A percentile compares a stretch with the other conserved stretches of the same genome.
phyloP scores from a whole-genome alignment of 2,113 vertebrate species.

The Helogale parvula region DNA sequence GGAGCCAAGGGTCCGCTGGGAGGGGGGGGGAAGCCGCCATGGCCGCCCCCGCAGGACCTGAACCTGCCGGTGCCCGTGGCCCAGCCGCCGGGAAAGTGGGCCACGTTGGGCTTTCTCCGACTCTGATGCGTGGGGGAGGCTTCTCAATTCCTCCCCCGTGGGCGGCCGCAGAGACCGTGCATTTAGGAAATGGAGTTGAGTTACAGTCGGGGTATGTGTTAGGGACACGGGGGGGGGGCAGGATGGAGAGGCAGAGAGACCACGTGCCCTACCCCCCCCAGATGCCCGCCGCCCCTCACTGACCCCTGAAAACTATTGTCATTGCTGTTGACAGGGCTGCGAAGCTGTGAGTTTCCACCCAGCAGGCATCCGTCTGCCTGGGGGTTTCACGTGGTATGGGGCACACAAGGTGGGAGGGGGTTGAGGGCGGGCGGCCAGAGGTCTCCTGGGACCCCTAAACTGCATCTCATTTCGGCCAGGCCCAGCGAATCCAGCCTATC shows the following conservation, averaged over 20 bases:
- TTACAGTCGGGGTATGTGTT: too few relatives aligned
- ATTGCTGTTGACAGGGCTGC: conserved; percentile 3
- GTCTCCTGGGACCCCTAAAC: background rate
- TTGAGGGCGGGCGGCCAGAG: background rate
- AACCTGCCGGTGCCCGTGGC: background rate
- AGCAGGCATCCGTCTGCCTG: background rate
- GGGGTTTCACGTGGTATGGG: background rate
- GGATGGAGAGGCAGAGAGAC: too few relatives aligned
- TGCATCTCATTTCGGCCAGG: rapidly evolving
- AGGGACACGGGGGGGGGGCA: background rate
- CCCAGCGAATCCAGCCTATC: too few relatives aligned
- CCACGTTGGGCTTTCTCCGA: rapidly evolving
- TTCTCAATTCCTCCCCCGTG: background rate
- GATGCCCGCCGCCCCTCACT: background rate
- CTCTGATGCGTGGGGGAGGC: background rate
- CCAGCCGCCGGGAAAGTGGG: background rate
- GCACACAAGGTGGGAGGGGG: background rate
- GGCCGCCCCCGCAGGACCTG: background rate
- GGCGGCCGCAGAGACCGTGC: background rate
- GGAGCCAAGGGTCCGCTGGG: background rate
- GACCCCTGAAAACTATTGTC: conserved; percentile 24
- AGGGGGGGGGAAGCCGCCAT: background rate
- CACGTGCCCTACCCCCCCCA: background rate
- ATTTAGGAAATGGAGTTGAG: background rate
- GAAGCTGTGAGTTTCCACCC: background rate